Base-by-base conservation (phyloP, 2,888 invertebrate genomes). In the Mycalesis mineus region DNA sequence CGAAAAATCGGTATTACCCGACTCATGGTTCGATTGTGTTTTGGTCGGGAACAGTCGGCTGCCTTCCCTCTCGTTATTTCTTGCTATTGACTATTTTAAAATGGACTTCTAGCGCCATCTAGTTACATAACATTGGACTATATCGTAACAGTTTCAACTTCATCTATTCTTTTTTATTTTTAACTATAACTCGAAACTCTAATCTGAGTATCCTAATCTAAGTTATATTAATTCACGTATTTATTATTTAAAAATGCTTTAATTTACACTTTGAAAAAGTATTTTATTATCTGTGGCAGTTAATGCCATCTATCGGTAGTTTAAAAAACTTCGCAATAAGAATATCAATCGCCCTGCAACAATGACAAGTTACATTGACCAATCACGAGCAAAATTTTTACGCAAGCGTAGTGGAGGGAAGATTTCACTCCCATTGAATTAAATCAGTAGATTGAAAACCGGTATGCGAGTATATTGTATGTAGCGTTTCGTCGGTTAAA, bases 391-490 rank as follows among this genome's bases (percentile, higher is more conserved):
- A 36, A 36, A 6, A 68, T 64, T 64, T 78, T 73, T 82, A 87
- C 88, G 83, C 88, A 78, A 80, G 88, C 88, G 88, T 76, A 67
- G 60, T 77, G 75, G 82, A 76, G 85, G 83, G 62, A 70, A 61
- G 49, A 63, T 68, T 80, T 77, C 79, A 80, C 78, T 74, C 78
- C 33, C 31, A 80, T 79, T 78, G 79, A 78, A 79, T 70, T 70
- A 68, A 69, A 74, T 66, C 69, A 69, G 69, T 69, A 71, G 72
- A 76, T 78, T 80, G 80, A 79, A 80, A 75, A 75, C 72, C 76
- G 74, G 74, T 75, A 73, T 13, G 39, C 69, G 76, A 73, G 74
- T 73, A 69, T 74, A 73, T 68, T 59, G 62, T 58, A 64, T 67
- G 57, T 49, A 62, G 60, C 62, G 51, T 60, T 53, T 60, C 47